Evolutionary conservation across 2,797 vertebrate species (phyloP), one percentile per base, ranked within the genome.

Genomic region (Sebastes diaconus): DNA sequence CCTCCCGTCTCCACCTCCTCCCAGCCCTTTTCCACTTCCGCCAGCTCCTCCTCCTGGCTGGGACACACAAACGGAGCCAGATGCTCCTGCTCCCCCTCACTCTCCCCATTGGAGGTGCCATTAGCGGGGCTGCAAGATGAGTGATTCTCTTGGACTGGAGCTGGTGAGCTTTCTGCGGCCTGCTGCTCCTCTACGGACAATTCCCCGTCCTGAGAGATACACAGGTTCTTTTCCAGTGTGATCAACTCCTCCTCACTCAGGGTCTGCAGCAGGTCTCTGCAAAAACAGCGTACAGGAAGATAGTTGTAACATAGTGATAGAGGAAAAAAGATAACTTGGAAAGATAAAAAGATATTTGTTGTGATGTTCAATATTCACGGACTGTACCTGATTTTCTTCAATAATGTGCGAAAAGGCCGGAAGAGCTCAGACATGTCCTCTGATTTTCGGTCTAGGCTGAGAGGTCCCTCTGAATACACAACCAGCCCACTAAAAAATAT

Each of bases 401-500:
- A 92, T 91, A 99, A 93, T 29, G 98, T 97, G 88, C 98, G 97
- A 94, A 99, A 99, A 79, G 98, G 98, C 80, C 98, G 96, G 93
- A 99, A 99, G 83, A 99, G 97, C 90, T 99, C 98, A 8, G 98
- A 99, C 96, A 99, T 99, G 91, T 99, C 98, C 87, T 99, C 98
- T 64, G 96, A 93, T 93, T 98, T 99, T 85, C 96, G 97, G 82
- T 99, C 97, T 84, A 99, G 92, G 94, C 98, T 98, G 88, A 99
- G 95, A 64, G 98, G 98, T 90, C 98, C 98, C 54, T 99, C 98
- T 0, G 97, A 96, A 89, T 98, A 99, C 84, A 99, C 97, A 83
- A 99, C 97, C 91, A 99, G 97, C 88, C 98, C 98, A 83, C 98
- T 99, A 92, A 69, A 91, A 88, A 83, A 90, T 20, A 79, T 25